Percentiles rank a stretch among this genome's conserved stretches.
These are phyloP conservation scores for Arrhopalites spinosus DNA, from an alignment of 2,888 invertebrate species.

Conservation along the genomic window DNA sequence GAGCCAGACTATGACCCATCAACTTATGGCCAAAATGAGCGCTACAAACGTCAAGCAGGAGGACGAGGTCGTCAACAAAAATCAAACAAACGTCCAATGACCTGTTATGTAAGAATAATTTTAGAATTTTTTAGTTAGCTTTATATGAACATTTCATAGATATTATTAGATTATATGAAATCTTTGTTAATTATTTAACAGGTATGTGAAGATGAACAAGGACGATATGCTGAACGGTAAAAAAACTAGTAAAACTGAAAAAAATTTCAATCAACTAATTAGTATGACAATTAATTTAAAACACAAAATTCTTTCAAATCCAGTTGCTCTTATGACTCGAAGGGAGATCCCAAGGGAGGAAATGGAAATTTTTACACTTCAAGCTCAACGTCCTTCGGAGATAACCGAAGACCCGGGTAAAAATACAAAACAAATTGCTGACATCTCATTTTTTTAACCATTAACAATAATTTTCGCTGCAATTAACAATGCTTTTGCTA, in stretches of 20 bases:
- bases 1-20: conserved; percentile 54
- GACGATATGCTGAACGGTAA: conserved; percentile 43
- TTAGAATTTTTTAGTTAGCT: too few species aligned
- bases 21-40: conserved; percentile 42
- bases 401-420: conserved; percentile 52
- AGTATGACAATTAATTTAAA: too few species aligned
- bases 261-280: neutral
- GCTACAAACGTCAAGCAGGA: conserved; percentile 63
- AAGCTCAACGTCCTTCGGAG: conserved; percentile 51
- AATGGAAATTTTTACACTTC: conserved; percentile 56
- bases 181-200: too few species aligned
- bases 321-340: conserved; percentile 72
- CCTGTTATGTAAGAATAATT: conserved; percentile 59
- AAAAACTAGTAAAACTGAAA: neutral
- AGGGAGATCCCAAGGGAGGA: conserved; percentile 62
- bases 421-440: too few species aligned
- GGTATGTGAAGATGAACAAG: conserved; percentile 65
- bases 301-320: too few species aligned
- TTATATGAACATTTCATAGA: too few species aligned
- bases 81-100: conserved; percentile 54
- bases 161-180: too few species aligned
- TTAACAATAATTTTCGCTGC: neutral
- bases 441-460: neutral
- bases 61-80: conserved; percentile 37
- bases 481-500: neutral